These are phyloP conservation scores for Sylvia borin DNA, from an alignment of 2,797 vertebrate genomes.

Conservation along the genomic window DNA sequence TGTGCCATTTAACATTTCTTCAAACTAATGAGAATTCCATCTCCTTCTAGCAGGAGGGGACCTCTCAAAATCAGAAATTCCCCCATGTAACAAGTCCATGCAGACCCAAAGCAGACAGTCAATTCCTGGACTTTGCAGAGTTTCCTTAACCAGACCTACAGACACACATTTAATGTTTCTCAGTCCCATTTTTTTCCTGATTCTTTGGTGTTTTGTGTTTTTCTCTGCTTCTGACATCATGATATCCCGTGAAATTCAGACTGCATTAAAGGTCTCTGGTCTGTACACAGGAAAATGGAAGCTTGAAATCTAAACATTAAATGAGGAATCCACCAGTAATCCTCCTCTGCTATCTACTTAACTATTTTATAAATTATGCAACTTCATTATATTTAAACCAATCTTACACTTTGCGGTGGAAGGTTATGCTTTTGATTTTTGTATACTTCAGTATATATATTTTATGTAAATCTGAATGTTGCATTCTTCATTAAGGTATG, in stretches of 20 bases:
- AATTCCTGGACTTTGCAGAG: not conserved
- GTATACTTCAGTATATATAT: not conserved
- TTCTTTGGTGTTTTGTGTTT: not conserved
- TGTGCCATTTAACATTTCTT: not conserved
- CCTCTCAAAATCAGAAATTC: not conserved
- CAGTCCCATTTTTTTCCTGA: not conserved
- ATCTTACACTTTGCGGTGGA: not conserved
- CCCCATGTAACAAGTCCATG: not conserved
- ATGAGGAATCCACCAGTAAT: not conserved
- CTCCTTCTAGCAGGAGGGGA: not conserved
- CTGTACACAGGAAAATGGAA: not conserved
- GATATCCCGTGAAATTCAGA: not conserved
- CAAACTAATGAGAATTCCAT: not conserved
- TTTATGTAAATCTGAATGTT: not conserved
- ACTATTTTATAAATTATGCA: not conserved
- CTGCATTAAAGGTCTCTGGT: not conserved
- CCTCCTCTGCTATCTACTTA: not conserved
- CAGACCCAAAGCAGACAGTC: not conserved
- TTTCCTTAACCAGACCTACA: not conserved
- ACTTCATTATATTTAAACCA: not conserved
- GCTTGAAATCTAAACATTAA: not conserved
- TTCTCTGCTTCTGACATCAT: not conserved
- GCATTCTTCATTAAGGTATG: not conserved
- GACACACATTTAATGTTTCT: not conserved
- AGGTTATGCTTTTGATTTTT: not conserved